Conservation (phyloP, 2,888 invertebrate species). For the Drosophila dives region DNA sequence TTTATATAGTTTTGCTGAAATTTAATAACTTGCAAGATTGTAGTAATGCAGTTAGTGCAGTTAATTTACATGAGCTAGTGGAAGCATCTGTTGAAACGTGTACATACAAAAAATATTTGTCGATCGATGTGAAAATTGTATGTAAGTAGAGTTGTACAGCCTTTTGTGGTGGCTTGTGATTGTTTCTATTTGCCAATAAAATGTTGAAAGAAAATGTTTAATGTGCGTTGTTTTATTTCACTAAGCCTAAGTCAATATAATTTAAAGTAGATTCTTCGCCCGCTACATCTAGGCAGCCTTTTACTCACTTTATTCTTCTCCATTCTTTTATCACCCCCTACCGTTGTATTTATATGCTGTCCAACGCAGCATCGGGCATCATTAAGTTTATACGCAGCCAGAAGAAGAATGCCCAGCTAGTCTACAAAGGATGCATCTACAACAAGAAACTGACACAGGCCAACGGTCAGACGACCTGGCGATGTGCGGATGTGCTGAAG, state of each 20-base stretch:
- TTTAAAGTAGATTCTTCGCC: slow-evolving; percentile 10
- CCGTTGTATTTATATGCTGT: slow-evolving; percentile 11
- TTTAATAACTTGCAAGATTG: slow-evolving; percentile 8
- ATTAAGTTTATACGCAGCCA: slow-evolving; percentile 85
- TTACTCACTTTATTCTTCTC: slow-evolving; percentile 41
- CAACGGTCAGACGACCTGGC: slow-evolving; percentile 85
- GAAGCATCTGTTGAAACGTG: neutral
- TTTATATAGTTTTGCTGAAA: neutral
- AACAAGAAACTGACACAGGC: slow-evolving; percentile 85
- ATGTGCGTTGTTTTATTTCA: slow-evolving; percentile 58
- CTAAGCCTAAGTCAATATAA: slow-evolving; percentile 16
- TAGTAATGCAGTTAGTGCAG: slow-evolving; percentile 14
- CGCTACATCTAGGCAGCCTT: slow-evolving; percentile 6
- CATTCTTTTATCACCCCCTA: slow-evolving; percentile 38
- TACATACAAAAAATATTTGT: slow-evolving; percentile 1
- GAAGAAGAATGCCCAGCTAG: slow-evolving; percentile 85
- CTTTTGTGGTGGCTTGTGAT: slow-evolving; percentile 18
- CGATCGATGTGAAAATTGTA: slow-evolving; percentile 6
- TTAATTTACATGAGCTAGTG: neutral
- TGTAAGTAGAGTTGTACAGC: neutral
- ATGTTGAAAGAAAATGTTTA: slow-evolving; percentile 28
- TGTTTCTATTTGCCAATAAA: slow-evolving; percentile 43
- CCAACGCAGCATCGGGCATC: slow-evolving; percentile 47
- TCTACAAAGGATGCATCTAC: slow-evolving; percentile 84
- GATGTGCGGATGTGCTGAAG: slow-evolving; percentile 84